phyloP scores from a whole-genome alignment of 1,140 invertebrate species.

The Hermetia illucens region DNA sequence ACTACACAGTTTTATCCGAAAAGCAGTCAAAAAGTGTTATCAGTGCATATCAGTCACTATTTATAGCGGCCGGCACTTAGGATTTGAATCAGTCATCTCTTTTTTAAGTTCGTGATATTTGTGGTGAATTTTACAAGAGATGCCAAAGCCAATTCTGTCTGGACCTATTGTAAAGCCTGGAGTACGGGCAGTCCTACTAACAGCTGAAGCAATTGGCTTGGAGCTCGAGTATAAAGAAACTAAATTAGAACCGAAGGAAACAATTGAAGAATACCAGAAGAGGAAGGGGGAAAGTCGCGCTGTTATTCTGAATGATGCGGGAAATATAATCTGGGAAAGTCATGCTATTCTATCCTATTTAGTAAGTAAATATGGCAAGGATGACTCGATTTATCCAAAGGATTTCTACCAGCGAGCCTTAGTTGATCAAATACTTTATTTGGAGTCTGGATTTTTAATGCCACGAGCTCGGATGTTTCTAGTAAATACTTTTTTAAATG shows the following conservation, averaged over 20 bases:
- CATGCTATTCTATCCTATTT: constrained; percentile 8
- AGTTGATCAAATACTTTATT: constrained; percentile 46
- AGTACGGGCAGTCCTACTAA: not conserved
- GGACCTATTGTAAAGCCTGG: not conserved
- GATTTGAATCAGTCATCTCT: no score
- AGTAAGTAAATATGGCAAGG: constrained; percentile 5
- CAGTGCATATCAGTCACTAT: no score
- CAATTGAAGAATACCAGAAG: no score
- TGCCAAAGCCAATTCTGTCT: not conserved
- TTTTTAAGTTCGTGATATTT: no score
- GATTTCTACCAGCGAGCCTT: constrained; percentile 39
- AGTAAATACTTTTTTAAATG: no score
- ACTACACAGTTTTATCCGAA: no score
- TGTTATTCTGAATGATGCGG: constrained; percentile 29
- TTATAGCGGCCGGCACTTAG: no score
- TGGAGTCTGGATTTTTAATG: constrained; percentile 43
- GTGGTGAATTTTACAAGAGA: no score
- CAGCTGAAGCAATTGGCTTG: not conserved
- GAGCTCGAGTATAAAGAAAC: no score
- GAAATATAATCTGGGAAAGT: constrained; percentile 15
- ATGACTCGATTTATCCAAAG: constrained; percentile 41
- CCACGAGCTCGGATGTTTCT: constrained; percentile 37
- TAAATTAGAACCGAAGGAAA: no score
- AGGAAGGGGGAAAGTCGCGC: no score
- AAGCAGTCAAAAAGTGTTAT: no score